phyloP scores from a whole-genome alignment of 2,113 vertebrate genomes.

The Haemorhous mexicanus region DNA sequence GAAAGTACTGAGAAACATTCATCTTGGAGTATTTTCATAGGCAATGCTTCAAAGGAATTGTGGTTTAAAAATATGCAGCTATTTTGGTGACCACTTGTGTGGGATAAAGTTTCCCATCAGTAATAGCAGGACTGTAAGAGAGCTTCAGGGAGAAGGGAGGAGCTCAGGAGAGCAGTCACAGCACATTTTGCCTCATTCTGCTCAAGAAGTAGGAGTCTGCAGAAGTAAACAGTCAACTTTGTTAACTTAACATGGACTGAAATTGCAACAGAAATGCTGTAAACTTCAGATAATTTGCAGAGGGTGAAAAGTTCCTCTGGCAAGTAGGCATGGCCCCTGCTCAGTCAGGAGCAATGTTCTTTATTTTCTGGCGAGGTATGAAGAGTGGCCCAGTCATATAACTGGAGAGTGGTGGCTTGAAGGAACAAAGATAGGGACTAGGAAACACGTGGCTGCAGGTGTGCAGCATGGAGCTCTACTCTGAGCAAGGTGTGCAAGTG shows the following conservation, averaged over 20 bases:
- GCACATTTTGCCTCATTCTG: not conserved
- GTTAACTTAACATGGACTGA: not conserved
- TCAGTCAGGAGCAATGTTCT: not conserved
- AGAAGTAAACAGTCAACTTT: not conserved
- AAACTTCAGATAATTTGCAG: not conserved
- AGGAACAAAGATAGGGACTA: not conserved
- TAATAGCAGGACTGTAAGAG: slow-evolving; percentile 46
- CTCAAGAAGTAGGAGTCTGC: not conserved
- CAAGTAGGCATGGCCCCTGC: not conserved
- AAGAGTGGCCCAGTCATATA: not conserved
- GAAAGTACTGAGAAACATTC: slow-evolving; percentile 66
- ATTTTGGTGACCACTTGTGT: slow-evolving; percentile 77
- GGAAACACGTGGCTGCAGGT: not conserved
- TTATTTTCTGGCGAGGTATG: not conserved
- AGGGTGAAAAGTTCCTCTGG: not conserved
- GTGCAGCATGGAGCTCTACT: not conserved
- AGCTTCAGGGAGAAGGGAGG: slow-evolving; percentile 30
- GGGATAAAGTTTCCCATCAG: slow-evolving; percentile 74
- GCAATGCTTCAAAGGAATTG: slow-evolving; percentile 73
- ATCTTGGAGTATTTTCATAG: slow-evolving; percentile 67
- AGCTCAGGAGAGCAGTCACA: not conserved
- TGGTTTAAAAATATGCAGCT: slow-evolving; percentile 73
- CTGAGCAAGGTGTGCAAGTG: not conserved
- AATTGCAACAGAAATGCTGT: not conserved
- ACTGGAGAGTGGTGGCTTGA: not conserved